phyloP scores from a whole-genome alignment of 2,113 vertebrate genomes.

The Triplophysa siluroides region DNA sequence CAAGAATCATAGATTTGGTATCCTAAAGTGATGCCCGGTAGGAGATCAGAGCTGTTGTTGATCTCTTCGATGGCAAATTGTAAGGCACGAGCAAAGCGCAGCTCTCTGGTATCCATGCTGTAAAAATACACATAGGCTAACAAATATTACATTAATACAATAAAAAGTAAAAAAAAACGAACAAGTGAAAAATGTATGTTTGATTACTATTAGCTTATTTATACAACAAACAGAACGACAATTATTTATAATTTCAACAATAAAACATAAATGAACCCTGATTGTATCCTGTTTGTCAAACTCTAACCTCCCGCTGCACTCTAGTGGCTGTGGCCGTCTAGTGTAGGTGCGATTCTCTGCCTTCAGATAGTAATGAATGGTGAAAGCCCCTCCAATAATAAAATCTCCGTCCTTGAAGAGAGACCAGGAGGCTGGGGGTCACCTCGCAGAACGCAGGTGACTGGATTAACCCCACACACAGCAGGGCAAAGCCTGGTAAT shows the following conservation, averaged over 20 bases:
- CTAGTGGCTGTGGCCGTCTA: constrained; percentile 57
- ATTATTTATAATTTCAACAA: background rate
- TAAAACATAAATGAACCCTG: background rate
- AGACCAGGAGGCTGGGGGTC: constrained; percentile 53
- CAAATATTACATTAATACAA: background rate
- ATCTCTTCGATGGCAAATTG: constrained; percentile 72
- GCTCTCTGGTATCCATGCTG: constrained; percentile 62
- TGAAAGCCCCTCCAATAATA: constrained; percentile 68
- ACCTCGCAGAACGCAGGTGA: constrained; percentile 61
- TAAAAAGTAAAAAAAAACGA: background rate
- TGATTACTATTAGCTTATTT: background rate
- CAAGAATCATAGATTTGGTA: constrained; percentile 72
- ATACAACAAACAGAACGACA: background rate
- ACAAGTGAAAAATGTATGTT: no score
- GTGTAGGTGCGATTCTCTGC: constrained; percentile 62
- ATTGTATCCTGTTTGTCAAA: background rate
- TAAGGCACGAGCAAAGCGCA: constrained; percentile 69
- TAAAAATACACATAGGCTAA: constrained; percentile 38
- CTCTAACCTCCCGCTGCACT: constrained; percentile 69
- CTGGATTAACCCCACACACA: constrained; percentile 21
- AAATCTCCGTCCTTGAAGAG: constrained; percentile 66
- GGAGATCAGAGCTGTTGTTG: constrained; percentile 69
- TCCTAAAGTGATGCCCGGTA: constrained; percentile 66
- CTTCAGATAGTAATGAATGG: constrained; percentile 59
- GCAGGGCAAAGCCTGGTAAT: constrained; percentile 17